Evolutionary conservation across 2,797 vertebrate genomes (phyloP).

Genomic region (Gambusia yucatana): DNA sequence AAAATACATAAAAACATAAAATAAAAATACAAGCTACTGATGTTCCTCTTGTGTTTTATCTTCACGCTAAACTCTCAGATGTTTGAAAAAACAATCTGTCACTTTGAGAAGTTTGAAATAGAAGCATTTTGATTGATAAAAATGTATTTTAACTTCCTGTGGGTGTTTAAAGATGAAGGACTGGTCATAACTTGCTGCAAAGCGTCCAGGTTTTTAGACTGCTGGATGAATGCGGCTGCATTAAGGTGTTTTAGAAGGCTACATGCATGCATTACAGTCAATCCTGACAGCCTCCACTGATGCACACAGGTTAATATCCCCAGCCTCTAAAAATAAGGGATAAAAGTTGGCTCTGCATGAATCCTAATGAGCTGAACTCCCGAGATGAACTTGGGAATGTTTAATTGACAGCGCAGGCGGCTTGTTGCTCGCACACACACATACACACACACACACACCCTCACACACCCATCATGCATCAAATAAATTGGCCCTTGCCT

Average conservation of each 20-base stretch:
- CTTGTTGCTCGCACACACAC: conserved; percentile 40
- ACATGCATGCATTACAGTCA: background rate
- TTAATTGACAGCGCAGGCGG: conserved; percentile 72
- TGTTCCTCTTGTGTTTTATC: background rate
- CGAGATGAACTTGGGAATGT: conserved; percentile 52
- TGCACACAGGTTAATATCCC: conserved; percentile 14
- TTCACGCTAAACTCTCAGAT: background rate
- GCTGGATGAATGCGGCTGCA: background rate
- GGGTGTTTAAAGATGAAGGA: background rate
- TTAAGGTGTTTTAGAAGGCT: background rate
- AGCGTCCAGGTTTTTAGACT: background rate
- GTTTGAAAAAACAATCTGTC: background rate
- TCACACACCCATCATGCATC: conserved; percentile 13
- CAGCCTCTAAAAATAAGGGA: conserved; percentile 33
- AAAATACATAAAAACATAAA: background rate
- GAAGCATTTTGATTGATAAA: background rate
- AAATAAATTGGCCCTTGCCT: conserved; percentile 52
- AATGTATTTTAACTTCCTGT: background rate
- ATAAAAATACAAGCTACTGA: background rate
- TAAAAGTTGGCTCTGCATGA: conserved; percentile 48
- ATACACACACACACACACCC: background rate
- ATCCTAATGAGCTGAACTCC: conserved; percentile 70
- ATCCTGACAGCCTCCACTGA: conserved; percentile 2
- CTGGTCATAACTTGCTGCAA: background rate
- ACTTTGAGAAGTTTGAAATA: background rate